phyloP scores from a whole-genome alignment of 2,888 invertebrate species.

The Hypercompe scribonia region DNA sequence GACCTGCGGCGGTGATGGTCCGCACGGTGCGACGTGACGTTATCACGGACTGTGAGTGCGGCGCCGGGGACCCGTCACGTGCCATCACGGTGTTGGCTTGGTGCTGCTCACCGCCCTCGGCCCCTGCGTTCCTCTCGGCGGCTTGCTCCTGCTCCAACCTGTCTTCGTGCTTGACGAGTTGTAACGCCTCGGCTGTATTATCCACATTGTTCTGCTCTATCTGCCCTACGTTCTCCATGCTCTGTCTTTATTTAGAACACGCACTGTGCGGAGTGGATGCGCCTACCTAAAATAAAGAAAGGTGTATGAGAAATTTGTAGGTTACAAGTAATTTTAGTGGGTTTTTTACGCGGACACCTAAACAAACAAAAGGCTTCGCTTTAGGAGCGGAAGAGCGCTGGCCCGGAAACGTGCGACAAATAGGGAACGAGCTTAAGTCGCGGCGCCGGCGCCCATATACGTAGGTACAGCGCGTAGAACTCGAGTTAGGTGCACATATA shows the following conservation, averaged over 20 bases:
- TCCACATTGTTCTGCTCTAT: slow-evolving; percentile 63
- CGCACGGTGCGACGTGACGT: slow-evolving; percentile 85
- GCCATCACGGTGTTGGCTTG: slow-evolving; percentile 26
- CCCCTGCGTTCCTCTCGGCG: slow-evolving; percentile 8
- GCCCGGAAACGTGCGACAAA: slow-evolving; percentile 64
- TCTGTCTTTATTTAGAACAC: slow-evolving; percentile 28
- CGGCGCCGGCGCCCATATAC: slow-evolving; percentile 43
- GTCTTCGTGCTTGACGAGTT: slow-evolving; percentile 78
- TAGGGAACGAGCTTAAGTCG: slow-evolving; percentile 55
- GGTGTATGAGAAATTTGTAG: slow-evolving; percentile 28
- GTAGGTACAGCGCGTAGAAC: neutral
- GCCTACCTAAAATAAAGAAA: slow-evolving; percentile 34
- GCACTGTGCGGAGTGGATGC: slow-evolving; percentile 26
- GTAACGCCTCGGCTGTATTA: slow-evolving; percentile 68
- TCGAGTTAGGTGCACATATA: neutral
- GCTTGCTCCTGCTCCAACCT: slow-evolving; percentile 55
- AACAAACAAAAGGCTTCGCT: slow-evolving; percentile 50
- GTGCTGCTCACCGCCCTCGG: slow-evolving; percentile 20
- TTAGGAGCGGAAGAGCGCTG: slow-evolving; percentile 69
- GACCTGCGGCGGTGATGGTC: slow-evolving; percentile 88
- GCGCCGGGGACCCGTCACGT: slow-evolving; percentile 56
- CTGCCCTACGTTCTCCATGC: slow-evolving; percentile 69
- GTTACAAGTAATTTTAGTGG: slow-evolving; percentile 37
- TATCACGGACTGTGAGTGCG: slow-evolving; percentile 83
- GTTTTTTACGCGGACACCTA: slow-evolving; percentile 48